Base-by-base conservation (phyloP, 1,140 invertebrate species). In the Phymastichus coffea region DNA sequence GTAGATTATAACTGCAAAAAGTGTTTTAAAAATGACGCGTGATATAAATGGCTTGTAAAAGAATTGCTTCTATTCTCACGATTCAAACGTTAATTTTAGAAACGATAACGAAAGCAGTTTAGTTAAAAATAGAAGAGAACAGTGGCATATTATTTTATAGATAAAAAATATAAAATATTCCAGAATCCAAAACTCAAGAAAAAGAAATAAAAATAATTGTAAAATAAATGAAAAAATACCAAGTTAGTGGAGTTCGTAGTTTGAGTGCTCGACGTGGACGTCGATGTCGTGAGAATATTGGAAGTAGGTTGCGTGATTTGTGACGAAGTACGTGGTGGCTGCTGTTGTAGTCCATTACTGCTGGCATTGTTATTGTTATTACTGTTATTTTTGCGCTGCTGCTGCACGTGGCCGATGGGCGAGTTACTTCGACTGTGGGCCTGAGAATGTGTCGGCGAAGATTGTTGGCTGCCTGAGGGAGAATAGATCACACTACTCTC, bases 381-480 rank as follows among this genome's bases (percentile, higher is more conserved):
- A 10, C 38, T 56, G 7, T 60, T 53, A 9, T 51, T 63, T 9
- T 30, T 43, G 9, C 53, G 46, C 4, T 43, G 59, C 7, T 58
- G 62, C 41, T 58, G 62, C 41, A 72, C 59, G 14, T 70, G 66
- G 25, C 69, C 63, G 41, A 70, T 70, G 22, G 80, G 78, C 35
- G 80, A 80, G 53, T 74, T 78, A 43, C 77, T 75, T 38, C 79
- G 69, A 68, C 78, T 78, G 48, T 78, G 77, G 43, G 76, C 79
- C 57, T 74, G 70, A 4, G 79, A 80, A 53, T 80, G 79, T 25
- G 78, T 79, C 12, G 80, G 79, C 44, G 81, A 81, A 9, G 78
- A 80, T 57, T 80, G 80, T 6, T 77, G 78, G 63, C 79, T 80
- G 64, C 80, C 76, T 66, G 79, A 71, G 4, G 80, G 80, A 22